Evolutionary conservation across 2,888 invertebrate species (phyloP).

Genomic region (Catocala sponsa): DNA sequence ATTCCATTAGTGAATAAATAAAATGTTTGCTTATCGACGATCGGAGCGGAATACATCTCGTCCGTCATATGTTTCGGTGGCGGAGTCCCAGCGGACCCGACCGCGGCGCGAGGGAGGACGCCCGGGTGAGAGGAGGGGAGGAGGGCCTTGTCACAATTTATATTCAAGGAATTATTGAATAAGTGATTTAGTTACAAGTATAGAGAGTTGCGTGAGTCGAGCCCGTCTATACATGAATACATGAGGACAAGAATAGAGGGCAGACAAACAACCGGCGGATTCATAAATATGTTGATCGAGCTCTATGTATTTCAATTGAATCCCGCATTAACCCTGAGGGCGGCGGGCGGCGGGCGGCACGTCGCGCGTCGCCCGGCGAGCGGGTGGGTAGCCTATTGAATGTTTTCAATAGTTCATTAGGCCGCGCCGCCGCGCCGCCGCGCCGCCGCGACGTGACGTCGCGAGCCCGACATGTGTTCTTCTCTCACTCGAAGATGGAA

Average conservation of each 20-base stretch:
- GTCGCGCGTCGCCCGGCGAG: background rate
- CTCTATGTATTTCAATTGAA: conserved; percentile 25
- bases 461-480: no score
- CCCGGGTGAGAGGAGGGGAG: background rate
- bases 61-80: no score
- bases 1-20: no score
- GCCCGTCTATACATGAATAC: conserved; percentile 16
- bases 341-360: background rate
- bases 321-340: background rate
- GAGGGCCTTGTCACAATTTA: conserved; percentile 4
- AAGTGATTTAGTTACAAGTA: conserved; percentile 24
- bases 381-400: background rate
- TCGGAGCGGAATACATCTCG: background rate
- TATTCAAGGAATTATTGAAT: conserved; percentile 32
- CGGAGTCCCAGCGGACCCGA: no score
- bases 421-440: no score
- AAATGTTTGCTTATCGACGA: background rate
- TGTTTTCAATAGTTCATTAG: conserved; percentile 4
- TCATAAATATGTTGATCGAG: conserved; percentile 39
- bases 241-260: conserved; percentile 21
- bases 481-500: no score
- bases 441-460: no score
- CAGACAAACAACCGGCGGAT: conserved; percentile 32
- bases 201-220: conserved; percentile 1
- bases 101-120: no score